A percentile compares a stretch with the other conserved stretches of the same genome.
Conservation (phyloP, 2,113 vertebrate species). For the Xenus cinereus region DNA sequence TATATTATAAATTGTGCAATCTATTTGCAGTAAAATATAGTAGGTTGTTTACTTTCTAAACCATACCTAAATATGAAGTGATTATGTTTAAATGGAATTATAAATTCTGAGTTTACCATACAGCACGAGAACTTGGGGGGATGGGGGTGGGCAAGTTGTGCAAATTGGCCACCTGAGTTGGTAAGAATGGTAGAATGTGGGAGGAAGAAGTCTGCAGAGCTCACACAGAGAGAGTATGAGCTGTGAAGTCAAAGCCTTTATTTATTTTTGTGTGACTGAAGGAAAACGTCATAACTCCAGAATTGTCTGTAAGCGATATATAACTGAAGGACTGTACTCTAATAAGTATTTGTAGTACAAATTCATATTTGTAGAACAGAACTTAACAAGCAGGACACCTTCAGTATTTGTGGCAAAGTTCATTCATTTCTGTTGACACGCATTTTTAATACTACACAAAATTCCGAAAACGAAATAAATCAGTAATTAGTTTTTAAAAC, state of each 20-base stretch:
- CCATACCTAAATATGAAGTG: background rate
- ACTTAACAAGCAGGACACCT: background rate
- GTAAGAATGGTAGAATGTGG: background rate
- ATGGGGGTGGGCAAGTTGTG: rapidly evolving
- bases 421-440: background rate
- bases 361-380: background rate
- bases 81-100: background rate
- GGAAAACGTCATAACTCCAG: background rate
- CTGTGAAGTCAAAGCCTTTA: background rate
- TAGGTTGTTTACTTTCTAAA: background rate
- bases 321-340: background rate
- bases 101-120: background rate
- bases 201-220: background rate
- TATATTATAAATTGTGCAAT: background rate
- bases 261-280: background rate
- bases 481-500: background rate
- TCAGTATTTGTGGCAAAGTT: background rate
- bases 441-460: background rate
- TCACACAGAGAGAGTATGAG: background rate
- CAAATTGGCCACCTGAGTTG: background rate
- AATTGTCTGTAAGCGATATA: background rate
- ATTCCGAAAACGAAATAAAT: background rate
- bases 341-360: background rate
- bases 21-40: background rate
- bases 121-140: background rate